Percentiles rank a stretch among this genome's conserved stretches.
These are phyloP conservation scores for Tylochromis polylepis DNA, from an alignment of 2,113 vertebrate species.

Conservation along the genomic window DNA sequence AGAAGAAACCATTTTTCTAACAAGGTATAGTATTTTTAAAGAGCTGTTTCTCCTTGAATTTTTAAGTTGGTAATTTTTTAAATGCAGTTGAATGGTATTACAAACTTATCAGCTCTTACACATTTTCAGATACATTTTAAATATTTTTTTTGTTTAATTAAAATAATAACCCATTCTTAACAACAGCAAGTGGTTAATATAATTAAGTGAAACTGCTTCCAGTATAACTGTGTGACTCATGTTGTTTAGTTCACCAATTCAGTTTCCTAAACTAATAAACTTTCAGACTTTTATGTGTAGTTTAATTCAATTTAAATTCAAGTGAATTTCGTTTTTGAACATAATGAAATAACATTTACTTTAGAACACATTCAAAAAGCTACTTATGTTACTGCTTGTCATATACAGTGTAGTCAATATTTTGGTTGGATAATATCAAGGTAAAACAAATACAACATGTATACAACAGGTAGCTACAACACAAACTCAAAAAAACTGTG, in stretches of 20 bases:
- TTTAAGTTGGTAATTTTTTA: not conserved
- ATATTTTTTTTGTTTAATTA: not conserved
- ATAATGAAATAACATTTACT: not conserved
- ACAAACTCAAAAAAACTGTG: rapidly evolving
- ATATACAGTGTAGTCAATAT: rapidly evolving
- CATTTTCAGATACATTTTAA: not conserved
- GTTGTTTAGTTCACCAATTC: not conserved
- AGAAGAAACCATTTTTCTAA: not conserved
- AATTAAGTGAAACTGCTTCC: not conserved
- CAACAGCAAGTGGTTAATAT: not conserved
- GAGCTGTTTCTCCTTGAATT: not conserved
- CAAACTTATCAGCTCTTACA: not conserved
- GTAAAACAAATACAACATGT: not conserved
- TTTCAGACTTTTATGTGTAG: not conserved
- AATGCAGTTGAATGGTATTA: not conserved
- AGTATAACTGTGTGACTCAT: not conserved
- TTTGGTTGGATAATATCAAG: not conserved
- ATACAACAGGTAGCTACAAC: not conserved
- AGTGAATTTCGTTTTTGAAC: not conserved
- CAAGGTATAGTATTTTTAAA: not conserved
- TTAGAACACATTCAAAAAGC: not conserved
- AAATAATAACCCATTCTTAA: not conserved
- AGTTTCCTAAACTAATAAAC: not conserved
- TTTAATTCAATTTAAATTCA: not conserved
- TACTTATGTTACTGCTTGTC: not conserved